Base-by-base conservation (phyloP, 2,797 vertebrate genomes). In the Cephalopachus bancanus region DNA sequence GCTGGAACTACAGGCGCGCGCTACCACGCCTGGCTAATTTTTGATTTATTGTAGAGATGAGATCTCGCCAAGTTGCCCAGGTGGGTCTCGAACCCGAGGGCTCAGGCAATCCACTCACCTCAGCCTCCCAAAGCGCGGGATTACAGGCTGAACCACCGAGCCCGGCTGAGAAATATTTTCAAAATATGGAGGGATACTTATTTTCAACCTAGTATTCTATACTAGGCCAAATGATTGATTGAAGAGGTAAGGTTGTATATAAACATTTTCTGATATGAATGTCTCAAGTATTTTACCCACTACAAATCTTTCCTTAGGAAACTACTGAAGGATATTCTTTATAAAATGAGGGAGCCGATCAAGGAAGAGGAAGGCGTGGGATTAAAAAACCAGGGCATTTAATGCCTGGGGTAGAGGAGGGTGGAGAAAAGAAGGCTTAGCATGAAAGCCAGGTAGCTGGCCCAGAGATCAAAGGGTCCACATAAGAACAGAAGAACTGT, bases 201-300 rank as follows among this genome's bases (percentile, higher is more conserved):
- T 83, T 84, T 69, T 78, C 20, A 55, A 80, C n/a, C 26, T 33
- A 75, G 22, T 72, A 86, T 91, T 33, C 49, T 65, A 4, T n/a
- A 60, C 33, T 93, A 5, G 85, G 17, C 49, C 64, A 85, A 85
- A 91, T 80, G 76, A 91, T 62, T 10, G 1, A 26, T 7, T 62
- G 24, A 85, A 22, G 24, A 4, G 59, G 15, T 69, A 75, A 74
- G 15, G 33, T 49, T 33, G 37, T 71, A 53, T 53, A 30, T 24
- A 94, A 15, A 64, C 14, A 57, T 84, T 93, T 95, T 95, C 74
- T 62, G 80, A 62, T 12, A 24, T 49, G 53, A 60, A 74, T 59
- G 1, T 0, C 53, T 79, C 62, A 74, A 62, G 55, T 7, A 37
- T 92, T 55, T 91, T 93, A 49, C 20, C 62, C 53, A 79, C 9